Base-by-base conservation (phyloP, 2,888 invertebrate species). In the Zhengitettix transpicula region DNA sequence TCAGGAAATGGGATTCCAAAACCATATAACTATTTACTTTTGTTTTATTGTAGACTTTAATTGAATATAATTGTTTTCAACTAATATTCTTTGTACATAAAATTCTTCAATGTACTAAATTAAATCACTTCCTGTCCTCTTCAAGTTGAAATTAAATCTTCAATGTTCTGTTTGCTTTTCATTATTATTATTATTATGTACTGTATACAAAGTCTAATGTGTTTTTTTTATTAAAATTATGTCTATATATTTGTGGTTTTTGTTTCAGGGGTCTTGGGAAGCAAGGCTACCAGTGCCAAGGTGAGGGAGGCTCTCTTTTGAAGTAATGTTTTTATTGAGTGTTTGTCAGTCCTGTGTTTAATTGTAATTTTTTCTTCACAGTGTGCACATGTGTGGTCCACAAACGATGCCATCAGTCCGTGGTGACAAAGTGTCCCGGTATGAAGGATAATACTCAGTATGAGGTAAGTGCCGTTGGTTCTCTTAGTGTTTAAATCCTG, bases 371-470 rank as follows among this genome's bases (percentile, higher is more conserved):
- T 40, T 14, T 42, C n/a, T 58, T n/a, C 55, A 61, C 81, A 96
- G 97, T 98, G 65, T 99, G 99, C 76, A 97, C 97, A 62, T 95
- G 95, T 75, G 99, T 99, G 70, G 98, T 99, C 65, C 99, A 99
- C 81, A 99, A 99, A 76, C 82, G 97, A 72, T 99, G 99, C 74
- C 98, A 99, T 77, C 86, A 87, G 69, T 87, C 88, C 65, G 95
- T 99, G 66, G 93, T 99, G 69, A 98, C 97, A 71, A 96, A 95
- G 79, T 99, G 99, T 78, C 98, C 98, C 60, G 98, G 97, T 65
- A 93, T 94, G 84, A 93, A 91, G 75, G 90, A 92, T 61, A 65
- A 62, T 65, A 70, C 64, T 12, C 72, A 88, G 87, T 82, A 88
- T 81, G 72, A 75, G 62, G 65, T 66, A 61, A 60, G 59, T 41